Percentiles rank a stretch among this genome's conserved stretches.
Evolutionary conservation across 2,797 vertebrate genomes (phyloP).

Genomic region (Acridotheres tristis): DNA sequence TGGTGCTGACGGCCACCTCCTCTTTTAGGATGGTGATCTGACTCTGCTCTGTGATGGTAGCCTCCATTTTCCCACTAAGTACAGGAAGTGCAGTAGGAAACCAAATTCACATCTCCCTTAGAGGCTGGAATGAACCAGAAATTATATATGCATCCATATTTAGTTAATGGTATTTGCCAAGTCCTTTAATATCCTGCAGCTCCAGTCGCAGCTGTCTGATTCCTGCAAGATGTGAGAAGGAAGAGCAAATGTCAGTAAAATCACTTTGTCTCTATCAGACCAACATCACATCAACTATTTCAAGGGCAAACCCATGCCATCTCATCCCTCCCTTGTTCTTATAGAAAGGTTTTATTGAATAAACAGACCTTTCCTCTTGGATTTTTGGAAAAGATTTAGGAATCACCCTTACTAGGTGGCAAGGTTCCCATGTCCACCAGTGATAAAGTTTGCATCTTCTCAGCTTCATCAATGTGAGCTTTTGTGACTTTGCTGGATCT

Average conservation of each 20-base stretch:
- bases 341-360: not conserved
- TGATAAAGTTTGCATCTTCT: not conserved
- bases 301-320: conserved; percentile 57
- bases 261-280: conserved; percentile 47
- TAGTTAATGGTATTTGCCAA: conserved; percentile 49
- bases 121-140: not conserved
- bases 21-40: not conserved
- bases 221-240: conserved; percentile 66
- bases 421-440: not conserved
- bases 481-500: not conserved
- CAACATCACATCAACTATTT: conserved; percentile 46
- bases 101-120: rapidly evolving
- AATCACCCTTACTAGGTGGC: not conserved
- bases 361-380: not conserved
- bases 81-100: not conserved
- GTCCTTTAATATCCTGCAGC: conserved; percentile 72
- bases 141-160: not conserved
- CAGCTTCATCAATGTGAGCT: not conserved
- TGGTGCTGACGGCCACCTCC: not conserved
- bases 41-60: not conserved
- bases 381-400: not conserved
- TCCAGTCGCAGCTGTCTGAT: conserved; percentile 50
- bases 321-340: conserved; percentile 24
- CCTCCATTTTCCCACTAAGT: not conserved
- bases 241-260: conserved; percentile 75